Conservation (phyloP, 2,888 invertebrate species). For the Trichogramma dendrolimi region DNA sequence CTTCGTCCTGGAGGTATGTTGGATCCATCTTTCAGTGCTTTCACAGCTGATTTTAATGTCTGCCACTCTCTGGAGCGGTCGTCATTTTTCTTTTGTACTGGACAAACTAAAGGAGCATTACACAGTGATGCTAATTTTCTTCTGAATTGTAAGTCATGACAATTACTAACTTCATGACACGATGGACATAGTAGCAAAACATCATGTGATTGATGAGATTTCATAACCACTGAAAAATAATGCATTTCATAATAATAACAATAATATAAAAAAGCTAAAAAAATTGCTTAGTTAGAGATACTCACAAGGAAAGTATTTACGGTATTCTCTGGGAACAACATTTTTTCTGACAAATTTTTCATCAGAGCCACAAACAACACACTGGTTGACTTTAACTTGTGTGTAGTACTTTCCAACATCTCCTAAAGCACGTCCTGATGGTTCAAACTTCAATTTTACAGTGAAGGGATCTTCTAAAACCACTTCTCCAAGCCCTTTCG, state of each 20-base stretch:
- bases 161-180: slow-evolving; percentile 71
- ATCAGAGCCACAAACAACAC: slow-evolving; percentile 72
- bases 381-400: slow-evolving; percentile 67
- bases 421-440: slow-evolving; percentile 68
- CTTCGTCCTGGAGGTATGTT: slow-evolving; percentile 38
- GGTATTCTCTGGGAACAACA: slow-evolving; percentile 78
- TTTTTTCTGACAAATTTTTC: slow-evolving; percentile 72
- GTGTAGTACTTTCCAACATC: slow-evolving; percentile 71
- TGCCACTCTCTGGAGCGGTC: slow-evolving; percentile 50
- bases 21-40: slow-evolving; percentile 54
- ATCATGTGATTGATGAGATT: slow-evolving; percentile 78
- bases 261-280: neutral
- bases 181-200: slow-evolving; percentile 67
- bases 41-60: slow-evolving; percentile 59
- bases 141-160: slow-evolving; percentile 61
- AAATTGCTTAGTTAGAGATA: slow-evolving; percentile 14
- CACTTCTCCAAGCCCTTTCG: slow-evolving; percentile 52
- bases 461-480: slow-evolving; percentile 59
- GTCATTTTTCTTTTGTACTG: slow-evolving; percentile 36
- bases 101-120: slow-evolving; percentile 61
- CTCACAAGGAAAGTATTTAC: slow-evolving; percentile 69
- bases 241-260: neutral
- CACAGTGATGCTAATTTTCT: slow-evolving; percentile 59
- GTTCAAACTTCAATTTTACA: slow-evolving; percentile 72
- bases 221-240: slow-evolving; percentile 62